Evolutionary conservation across 2,888 invertebrate species (phyloP), one percentile per base, ranked within the genome.

Genomic region (Erebia palarica): DNA sequence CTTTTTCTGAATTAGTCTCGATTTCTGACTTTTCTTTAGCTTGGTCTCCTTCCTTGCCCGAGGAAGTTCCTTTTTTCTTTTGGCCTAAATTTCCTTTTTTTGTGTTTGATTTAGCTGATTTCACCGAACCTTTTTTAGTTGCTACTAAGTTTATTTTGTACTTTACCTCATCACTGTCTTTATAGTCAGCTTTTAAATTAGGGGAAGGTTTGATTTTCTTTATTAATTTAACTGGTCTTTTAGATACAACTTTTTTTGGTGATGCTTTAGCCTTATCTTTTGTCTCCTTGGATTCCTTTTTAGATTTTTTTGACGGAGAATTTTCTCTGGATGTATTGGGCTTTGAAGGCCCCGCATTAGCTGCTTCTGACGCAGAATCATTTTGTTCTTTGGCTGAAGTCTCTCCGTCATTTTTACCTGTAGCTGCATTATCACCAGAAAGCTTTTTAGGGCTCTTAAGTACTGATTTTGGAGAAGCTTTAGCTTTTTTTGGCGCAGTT

Each of bases 61-160:
- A 76, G 49, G 76, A 75, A 66, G 78, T 73, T 64, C 72, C 71
- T 76, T 83, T 87, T 81, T 87, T 90, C 79, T 88, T 91, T 70
- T 82, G 82, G 73, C 75, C 84, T n/a, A 68, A 21, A 78, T 74
- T 84, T 16, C 80, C 79, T 79, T 87, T 91, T 78, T 89, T 91
- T 16, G 83, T 71, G 58, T 67, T 86, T 68, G 70, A 81, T 84
- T 82, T 92, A 60, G 84, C 78, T 76, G 81, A 81, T 82, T 86
- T 90, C 3, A 81, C 60, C 57, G 80, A 65, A 68, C 77, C 71
- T 74, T 88, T 91, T 80, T 89, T 89, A 70, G 79, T 78, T 69
- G 82, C 79, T 75, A 86, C 88, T 80, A 86, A 82, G 84, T 89
- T 90, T 75, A 88, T 83, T 90, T 91, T 92, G 89, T 88, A 89